Conservation (phyloP, 2,113 vertebrate species). For the Phylloscopus whistleri region DNA sequence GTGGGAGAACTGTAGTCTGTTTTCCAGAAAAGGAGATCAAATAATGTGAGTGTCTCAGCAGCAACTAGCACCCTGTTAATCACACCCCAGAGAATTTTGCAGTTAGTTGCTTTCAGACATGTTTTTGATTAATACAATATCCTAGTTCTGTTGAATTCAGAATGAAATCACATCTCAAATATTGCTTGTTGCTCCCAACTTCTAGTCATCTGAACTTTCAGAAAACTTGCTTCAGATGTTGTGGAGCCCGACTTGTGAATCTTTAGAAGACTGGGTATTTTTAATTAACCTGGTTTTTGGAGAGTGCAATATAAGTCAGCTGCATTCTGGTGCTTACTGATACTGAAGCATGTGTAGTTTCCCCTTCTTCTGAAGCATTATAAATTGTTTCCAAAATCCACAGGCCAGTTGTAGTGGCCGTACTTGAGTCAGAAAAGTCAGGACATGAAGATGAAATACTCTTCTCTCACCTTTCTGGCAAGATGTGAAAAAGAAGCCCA, state of each 20-base stretch:
- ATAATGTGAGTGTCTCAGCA: not conserved
- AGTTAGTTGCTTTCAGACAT: not conserved
- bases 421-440: not conserved
- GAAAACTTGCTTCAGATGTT: not conserved
- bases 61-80: not conserved
- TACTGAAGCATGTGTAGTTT: not conserved
- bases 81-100: not conserved
- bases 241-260: not conserved
- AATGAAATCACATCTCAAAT: not conserved
- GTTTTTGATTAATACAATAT: not conserved
- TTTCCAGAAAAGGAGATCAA: not conserved
- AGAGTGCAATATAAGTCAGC: not conserved
- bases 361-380: not conserved
- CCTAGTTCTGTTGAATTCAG: not conserved
- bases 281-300: not conserved
- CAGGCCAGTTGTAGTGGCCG: fast-evolving
- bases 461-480: not conserved
- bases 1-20: not conserved
- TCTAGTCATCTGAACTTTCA: not conserved
- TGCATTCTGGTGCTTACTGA: not conserved
- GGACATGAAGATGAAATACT: not conserved
- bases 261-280: not conserved
- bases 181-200: not conserved
- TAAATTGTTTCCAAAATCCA: not conserved
- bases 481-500: not conserved